A percentile compares a stretch with the other conserved stretches of the same genome.
Evolutionary conservation across 2,888 invertebrate genomes (phyloP).

Genomic region (Macrophya annulata): DNA sequence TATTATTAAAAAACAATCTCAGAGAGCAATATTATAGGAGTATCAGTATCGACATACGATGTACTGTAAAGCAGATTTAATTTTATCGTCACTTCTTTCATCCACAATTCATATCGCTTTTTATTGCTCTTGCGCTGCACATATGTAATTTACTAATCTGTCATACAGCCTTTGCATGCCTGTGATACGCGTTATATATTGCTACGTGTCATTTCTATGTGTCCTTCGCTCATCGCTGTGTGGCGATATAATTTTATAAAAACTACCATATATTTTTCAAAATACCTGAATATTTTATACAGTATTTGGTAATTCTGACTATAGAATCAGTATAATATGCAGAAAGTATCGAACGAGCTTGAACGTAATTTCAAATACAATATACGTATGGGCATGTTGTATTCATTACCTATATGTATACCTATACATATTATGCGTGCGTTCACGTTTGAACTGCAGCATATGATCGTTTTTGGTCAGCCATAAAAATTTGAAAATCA

Average conservation of each 20-base stretch:
- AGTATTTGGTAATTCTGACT: background rate
- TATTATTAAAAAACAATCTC: background rate
- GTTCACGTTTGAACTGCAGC: background rate
- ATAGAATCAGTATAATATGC: background rate
- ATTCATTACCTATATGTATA: too few relatives aligned
- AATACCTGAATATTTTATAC: background rate
- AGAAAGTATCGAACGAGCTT: conserved; percentile 10
- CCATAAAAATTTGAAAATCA: background rate
- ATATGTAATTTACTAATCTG: background rate
- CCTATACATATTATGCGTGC: too few relatives aligned
- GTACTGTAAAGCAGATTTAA: background rate
- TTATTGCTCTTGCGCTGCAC: background rate
- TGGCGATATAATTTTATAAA: background rate
- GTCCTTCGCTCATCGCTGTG: background rate
- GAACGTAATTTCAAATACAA: background rate
- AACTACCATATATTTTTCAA: background rate
- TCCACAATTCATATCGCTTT: conserved; percentile 14
- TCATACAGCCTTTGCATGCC: conserved; percentile 15
- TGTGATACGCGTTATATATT: background rate
- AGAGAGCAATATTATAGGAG: background rate
- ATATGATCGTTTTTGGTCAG: background rate
- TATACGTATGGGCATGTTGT: too few relatives aligned
- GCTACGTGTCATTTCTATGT: conserved; percentile 15
- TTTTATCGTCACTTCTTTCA: background rate
- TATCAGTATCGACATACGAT: background rate